Evolutionary conservation across 2,797 vertebrate species (phyloP).

Genomic region (Hephaestus fuliginosus): DNA sequence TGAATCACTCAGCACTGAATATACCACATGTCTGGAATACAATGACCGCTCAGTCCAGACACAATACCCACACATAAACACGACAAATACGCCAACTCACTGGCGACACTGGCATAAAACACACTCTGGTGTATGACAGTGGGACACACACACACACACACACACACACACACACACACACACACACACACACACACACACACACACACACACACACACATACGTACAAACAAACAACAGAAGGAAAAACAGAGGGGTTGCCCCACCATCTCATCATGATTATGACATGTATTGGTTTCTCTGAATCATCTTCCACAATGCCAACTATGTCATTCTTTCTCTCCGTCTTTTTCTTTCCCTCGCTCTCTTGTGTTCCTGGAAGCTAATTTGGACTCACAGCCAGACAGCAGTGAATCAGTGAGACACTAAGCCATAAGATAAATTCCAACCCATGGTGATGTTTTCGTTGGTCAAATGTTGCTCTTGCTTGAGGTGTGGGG

Average conservation of each 20-base stretch:
- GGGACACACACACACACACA: constrained; percentile 29
- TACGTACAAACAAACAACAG: constrained; percentile 67
- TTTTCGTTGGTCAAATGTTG: constrained; percentile 59
- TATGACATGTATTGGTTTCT: constrained; percentile 74
- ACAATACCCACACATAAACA: constrained; percentile 84
- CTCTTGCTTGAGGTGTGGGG: constrained; percentile 39
- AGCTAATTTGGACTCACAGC: constrained; percentile 61
- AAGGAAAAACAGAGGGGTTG: constrained; percentile 74
- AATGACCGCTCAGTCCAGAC: constrained; percentile 79
- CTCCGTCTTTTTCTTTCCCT: constrained; percentile 50
- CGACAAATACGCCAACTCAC: constrained; percentile 70
- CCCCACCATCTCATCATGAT: constrained; percentile 75
- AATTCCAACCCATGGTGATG: constrained; percentile 59
- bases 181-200: constrained; percentile 38
- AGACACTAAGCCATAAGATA: constrained; percentile 57
- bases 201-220: constrained; percentile 30
- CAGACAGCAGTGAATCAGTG: constrained; percentile 78
- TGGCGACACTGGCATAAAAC: constrained; percentile 65
- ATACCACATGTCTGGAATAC: constrained; percentile 83
- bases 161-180: constrained; percentile 26
- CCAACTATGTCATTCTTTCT: constrained; percentile 69
- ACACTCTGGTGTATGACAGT: constrained; percentile 43
- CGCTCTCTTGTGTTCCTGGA: constrained; percentile 68
- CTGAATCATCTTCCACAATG: constrained; percentile 77
- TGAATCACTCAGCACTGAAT: constrained; percentile 82